phyloP scores from a whole-genome alignment of 2,113 vertebrate genomes.

The Lathamus discolor region DNA sequence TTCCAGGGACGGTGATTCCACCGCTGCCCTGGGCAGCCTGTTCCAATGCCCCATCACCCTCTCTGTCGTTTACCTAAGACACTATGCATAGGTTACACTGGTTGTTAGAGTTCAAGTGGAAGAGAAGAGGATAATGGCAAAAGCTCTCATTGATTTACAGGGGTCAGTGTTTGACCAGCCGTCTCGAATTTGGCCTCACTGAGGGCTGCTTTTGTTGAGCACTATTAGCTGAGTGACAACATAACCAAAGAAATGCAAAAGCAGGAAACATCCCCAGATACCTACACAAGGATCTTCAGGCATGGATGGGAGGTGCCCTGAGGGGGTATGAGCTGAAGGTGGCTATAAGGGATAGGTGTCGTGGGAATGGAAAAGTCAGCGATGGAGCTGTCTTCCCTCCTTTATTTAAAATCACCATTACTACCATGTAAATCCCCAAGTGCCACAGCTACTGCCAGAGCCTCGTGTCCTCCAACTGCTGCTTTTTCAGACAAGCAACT shows the following conservation, averaged over 20 bases:
- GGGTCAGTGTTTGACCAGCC: neutral
- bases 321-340: neutral
- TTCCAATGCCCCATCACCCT: neutral
- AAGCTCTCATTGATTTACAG: neutral
- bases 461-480: neutral
- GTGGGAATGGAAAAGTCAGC: neutral
- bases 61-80: neutral
- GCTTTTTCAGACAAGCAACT: conserved; percentile 10
- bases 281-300: neutral
- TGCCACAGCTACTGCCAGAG: neutral
- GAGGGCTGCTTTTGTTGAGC: neutral
- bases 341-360: neutral
- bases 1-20: neutral
- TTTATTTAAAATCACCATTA: neutral
- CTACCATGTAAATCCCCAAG: no score
- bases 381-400: neutral
- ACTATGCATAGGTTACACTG: neutral
- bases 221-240: neutral
- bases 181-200: neutral
- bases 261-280: neutral
- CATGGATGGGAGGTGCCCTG: neutral
- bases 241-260: neutral
- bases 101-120: neutral
- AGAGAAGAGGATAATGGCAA: neutral
- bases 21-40: neutral